phyloP scores from a whole-genome alignment of 2,888 invertebrate genomes.

The Minunthozetes semirufus region DNA sequence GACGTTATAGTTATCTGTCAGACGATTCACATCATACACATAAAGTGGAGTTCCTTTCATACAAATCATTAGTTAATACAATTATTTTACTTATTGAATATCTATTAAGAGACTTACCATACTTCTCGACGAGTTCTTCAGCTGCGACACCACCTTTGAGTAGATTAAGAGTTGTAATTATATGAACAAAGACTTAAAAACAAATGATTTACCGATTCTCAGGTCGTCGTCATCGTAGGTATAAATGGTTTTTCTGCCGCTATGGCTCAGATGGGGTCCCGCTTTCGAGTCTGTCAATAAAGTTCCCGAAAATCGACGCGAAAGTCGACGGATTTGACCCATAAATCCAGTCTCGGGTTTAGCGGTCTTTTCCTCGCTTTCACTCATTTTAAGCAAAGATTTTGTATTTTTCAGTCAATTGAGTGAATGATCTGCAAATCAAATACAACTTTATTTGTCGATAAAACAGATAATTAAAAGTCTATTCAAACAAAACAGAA shows the following conservation, averaged over 20 bases:
- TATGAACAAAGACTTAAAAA: not conserved
- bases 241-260: conserved; percentile 23
- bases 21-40: conserved; percentile 34
- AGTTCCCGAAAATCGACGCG: conserved; percentile 35
- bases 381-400: conserved; percentile 14
- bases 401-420: not conserved
- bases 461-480: not conserved
- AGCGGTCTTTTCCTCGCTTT: not conserved
- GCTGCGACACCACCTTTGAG: conserved; percentile 21
- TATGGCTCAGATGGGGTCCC: conserved; percentile 2
- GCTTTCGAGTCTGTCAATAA: conserved; percentile 21
- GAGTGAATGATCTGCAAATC: not conserved
- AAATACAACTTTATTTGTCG: not conserved
- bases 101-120: conserved; percentile 11
- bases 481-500: not conserved
- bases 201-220: conserved; percentile 21
- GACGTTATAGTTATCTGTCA: conserved; percentile 33
- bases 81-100: not conserved
- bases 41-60: conserved; percentile 34
- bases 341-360: conserved; percentile 31
- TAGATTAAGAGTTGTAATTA: not conserved
- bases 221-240: conserved; percentile 31
- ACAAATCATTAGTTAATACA: not conserved
- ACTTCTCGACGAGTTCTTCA: conserved; percentile 32
- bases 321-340: conserved; percentile 32